Conservation (phyloP, 1,140 invertebrate genomes). For the Cryptotermes secundus region DNA sequence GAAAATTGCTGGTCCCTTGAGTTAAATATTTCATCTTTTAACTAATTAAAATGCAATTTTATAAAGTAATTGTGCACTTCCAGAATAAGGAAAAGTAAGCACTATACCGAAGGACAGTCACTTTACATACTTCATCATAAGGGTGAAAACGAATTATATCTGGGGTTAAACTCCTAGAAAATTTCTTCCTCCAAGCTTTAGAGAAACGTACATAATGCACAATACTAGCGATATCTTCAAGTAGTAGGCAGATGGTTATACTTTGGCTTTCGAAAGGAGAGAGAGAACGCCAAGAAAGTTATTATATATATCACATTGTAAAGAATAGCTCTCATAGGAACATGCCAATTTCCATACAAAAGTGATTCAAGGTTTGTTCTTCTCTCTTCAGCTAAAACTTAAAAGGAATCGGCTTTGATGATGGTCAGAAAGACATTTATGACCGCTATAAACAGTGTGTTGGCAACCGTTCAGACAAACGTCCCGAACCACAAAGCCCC, state of each 20-base stretch:
- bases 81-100: neutral
- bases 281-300: neutral
- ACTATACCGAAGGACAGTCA: neutral
- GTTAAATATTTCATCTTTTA: neutral
- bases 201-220: neutral
- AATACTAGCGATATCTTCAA: neutral
- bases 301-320: neutral
- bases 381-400: too few species aligned
- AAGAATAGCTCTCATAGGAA: neutral
- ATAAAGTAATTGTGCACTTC: neutral
- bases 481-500: too few species aligned
- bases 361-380: neutral
- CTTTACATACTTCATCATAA: neutral
- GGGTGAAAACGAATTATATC: neutral
- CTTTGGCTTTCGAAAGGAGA: neutral
- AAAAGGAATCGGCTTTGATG: too few species aligned
- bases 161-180: neutral
- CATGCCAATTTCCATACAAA: neutral
- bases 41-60: neutral
- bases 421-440: too few species aligned
- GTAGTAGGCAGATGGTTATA: neutral
- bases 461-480: too few species aligned
- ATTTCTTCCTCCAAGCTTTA: too few species aligned
- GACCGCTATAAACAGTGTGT: too few species aligned
- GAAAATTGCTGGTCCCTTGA: neutral